Percentiles rank a stretch among this genome's conserved stretches.
These are phyloP conservation scores for Folsomia manolachei DNA, from an alignment of 2,888 invertebrate species.

Conservation along the genomic window DNA sequence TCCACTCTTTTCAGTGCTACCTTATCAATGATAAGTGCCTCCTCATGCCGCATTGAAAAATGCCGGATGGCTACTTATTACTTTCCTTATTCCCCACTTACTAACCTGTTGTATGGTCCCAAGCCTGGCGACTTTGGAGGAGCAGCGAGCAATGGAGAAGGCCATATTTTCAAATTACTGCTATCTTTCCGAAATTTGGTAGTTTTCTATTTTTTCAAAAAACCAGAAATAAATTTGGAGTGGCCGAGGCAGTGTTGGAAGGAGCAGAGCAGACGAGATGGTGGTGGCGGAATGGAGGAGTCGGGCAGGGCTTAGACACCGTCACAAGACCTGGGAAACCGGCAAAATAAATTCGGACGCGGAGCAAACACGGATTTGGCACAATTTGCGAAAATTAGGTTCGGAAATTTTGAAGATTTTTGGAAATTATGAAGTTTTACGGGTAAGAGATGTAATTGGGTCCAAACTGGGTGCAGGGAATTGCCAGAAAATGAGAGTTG, in stretches of 20 bases:
- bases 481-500: too few species aligned
- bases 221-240: not conserved
- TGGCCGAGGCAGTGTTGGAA: not conserved
- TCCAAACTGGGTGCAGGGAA: too few species aligned
- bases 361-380: not conserved
- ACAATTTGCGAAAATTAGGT: too few species aligned
- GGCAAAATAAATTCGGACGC: not conserved
- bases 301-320: not conserved
- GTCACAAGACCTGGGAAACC: not conserved
- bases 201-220: not conserved
- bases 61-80: not conserved
- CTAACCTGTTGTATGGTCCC: conserved; percentile 47
- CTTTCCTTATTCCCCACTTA: not conserved
- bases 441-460: too few species aligned
- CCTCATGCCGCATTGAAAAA: too few species aligned
- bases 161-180: conserved; percentile 36
- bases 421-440: too few species aligned
- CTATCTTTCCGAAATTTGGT: not conserved
- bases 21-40: too few species aligned
- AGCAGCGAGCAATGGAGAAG: conserved; percentile 46
- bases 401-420: too few species aligned
- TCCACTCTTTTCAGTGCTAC: too few species aligned
- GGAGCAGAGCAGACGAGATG: not conserved
- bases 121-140: conserved; percentile 41
- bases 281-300: not conserved